Base-by-base conservation (phyloP, 2,113 vertebrate genomes). In the Tenebrosternarchus preto region DNA sequence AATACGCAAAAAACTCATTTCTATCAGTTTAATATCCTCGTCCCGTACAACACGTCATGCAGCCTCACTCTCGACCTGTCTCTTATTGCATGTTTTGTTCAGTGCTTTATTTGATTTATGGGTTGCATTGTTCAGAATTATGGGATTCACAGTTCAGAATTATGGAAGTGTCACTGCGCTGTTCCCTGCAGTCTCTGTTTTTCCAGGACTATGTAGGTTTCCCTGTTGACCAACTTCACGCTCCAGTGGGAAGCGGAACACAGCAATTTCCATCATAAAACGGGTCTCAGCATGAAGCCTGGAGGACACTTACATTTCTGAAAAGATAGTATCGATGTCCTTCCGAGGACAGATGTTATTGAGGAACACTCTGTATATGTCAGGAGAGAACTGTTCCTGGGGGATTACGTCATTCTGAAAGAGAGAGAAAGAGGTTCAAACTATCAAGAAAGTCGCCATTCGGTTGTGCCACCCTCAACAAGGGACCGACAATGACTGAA, bases 291-390 rank as follows among this genome's bases (percentile, higher is more conserved):
- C 33, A 77, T 64, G 55, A 39, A 61, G 50, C 24, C 31, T 63
- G 24, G 59, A 53, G 39, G n/a, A 22, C 9, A 61, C 96, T 97
- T 95, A 98, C 98, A 95, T 93, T 73, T 99, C 97, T 0, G 94
- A 94, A 91, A 99, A 99, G 92, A 99, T 98, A 91, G 95, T 93
- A 93, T 98, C 96, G 15, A 98, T 96, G 90, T 99, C 98, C 29
- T 96, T 93, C 17, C 98, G 92, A 70, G 96, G 94, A 80, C 98
- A 98, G 80, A 99, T 94, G 87, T 96, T 96, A 91, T 92, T 95
- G 86, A 99, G 87, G 86, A 99, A 98, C 85, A 95, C 92, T 89
- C 92, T 93, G 90, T 96, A 99, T 27, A 95, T 89, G 20, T 97
- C 96, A 55, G 95, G 92, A 0, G 95, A 97, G 91, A 99, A 99